Evolutionary conservation across 2,113 vertebrate species (phyloP).

Genomic region (Paradoxurus hermaphroditus): DNA sequence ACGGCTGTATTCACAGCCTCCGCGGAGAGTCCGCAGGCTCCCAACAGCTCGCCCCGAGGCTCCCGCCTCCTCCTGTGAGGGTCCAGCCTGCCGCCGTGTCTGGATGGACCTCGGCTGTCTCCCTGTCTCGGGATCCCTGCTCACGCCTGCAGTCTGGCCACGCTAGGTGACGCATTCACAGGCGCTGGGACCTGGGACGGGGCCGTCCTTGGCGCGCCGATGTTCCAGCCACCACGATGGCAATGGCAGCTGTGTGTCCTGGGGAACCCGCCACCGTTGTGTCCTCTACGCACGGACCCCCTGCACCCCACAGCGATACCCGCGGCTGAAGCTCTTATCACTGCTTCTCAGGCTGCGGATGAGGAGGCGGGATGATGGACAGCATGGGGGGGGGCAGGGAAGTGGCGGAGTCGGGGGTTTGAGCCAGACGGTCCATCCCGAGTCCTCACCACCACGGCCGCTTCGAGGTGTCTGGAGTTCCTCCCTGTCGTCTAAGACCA

Average conservation of each 20-base stretch:
- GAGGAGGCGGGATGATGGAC: fast-evolving
- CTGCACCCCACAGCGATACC: not conserved
- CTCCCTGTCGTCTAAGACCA: not conserved
- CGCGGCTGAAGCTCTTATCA: too few species aligned
- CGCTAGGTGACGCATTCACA: fast-evolving
- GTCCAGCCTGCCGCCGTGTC: not conserved
- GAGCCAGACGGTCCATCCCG: not conserved
- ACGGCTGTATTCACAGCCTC: not conserved
- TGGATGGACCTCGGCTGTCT: fast-evolving
- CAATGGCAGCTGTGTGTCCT: not conserved
- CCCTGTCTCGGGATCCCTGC: not conserved
- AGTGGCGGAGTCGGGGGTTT: not conserved
- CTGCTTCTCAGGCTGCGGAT: too few species aligned
- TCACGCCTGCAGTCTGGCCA: too few species aligned
- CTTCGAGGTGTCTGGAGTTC: not conserved
- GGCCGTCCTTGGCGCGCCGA: fast-evolving
- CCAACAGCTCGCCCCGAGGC: not conserved
- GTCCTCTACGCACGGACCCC: fast-evolving
- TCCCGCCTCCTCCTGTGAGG: fast-evolving
- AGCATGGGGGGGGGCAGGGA: not conserved
- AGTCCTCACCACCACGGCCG: too few species aligned
- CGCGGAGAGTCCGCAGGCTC: fast-evolving
- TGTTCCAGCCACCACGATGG: fast-evolving
- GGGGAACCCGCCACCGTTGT: not conserved
- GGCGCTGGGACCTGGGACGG: fast-evolving